Evolutionary conservation across 2,888 invertebrate genomes (phyloP).

Genomic region (Drepanosiphum platanoidis): DNA sequence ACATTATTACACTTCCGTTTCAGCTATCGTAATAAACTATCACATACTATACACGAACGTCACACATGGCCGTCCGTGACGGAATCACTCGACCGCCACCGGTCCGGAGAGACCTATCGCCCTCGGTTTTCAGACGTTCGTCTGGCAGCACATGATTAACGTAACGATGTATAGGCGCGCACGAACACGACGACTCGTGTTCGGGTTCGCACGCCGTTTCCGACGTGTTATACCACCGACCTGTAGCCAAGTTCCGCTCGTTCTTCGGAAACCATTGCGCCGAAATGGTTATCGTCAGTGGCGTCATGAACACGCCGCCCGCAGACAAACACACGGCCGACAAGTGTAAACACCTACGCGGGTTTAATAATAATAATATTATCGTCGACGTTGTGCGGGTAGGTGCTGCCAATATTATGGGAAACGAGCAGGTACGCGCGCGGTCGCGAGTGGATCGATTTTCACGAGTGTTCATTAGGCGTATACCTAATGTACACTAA

Average conservation of each 20-base stretch:
- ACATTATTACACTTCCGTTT: too few species aligned
- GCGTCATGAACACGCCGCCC: conserved; percentile 34
- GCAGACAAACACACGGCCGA: conserved; percentile 12
- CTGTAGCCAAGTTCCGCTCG: conserved; percentile 46
- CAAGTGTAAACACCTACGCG: conserved; percentile 39
- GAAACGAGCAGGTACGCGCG: too few species aligned
- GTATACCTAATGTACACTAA: not conserved
- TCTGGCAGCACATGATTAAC: too few species aligned
- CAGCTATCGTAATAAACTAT: too few species aligned
- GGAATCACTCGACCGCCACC: too few species aligned
- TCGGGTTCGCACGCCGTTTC: not conserved
- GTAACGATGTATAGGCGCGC: too few species aligned
- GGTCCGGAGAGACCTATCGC: too few species aligned
- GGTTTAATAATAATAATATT: not conserved
- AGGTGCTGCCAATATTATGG: not conserved
- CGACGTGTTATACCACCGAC: too few species aligned
- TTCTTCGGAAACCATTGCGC: conserved; percentile 44
- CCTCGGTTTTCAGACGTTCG: too few species aligned
- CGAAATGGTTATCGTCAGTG: conserved; percentile 33
- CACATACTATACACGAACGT: too few species aligned
- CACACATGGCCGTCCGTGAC: too few species aligned
- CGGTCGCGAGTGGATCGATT: not conserved
- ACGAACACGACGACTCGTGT: too few species aligned
- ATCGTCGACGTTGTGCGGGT: not conserved
- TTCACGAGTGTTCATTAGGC: not conserved